Base-by-base conservation (phyloP, 2,888 invertebrate species). In the Willowsia nigromaculata region DNA sequence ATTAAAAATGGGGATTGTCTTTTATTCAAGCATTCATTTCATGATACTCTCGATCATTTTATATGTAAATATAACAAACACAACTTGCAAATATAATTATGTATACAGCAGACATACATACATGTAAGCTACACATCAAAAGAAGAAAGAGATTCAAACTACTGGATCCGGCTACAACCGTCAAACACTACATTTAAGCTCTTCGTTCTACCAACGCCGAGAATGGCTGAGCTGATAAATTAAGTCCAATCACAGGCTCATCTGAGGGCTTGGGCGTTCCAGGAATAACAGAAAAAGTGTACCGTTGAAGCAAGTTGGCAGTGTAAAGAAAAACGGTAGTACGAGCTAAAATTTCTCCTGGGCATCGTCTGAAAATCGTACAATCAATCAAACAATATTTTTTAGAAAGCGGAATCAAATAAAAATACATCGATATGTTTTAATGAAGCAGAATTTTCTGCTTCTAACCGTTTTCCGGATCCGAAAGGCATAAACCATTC, bases 401-500 rank as follows among this genome's bases (percentile, higher is more conserved):
- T n/a, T n/a, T 40, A 40, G 6, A 40, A 40, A 40, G 6, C 40
- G 5, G 40, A 5, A 7, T 37, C 4, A 37, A 37, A 50, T 50
- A 50, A 50, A 11, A 50, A 50, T 50, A 37, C 37, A 37, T 4
- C 37, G 37, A 37, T 4, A 37, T 6, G 37, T 62, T 18, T 11
- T 3, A 74, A 40, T 25, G 7, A 22, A 22, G 25, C 22, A 1
- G 18, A 56, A 22, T 56, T 56, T 25, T 1, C 2, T 22, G 11
- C 27, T 47, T 1, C 18, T 33, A 71, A 43, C 33, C 37, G 11
- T 47, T 33, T 71, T 81, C 90, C 91, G 33, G 91, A 90, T 82
- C 91, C 91, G 56, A 91, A 91, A 1, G 91, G 91, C 18, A 91
- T 30, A 27, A 91, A 82, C 90, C 90, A 91, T 50, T 90, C 90